Base-by-base conservation (phyloP, 1,140 invertebrate species). In the Drosophila pruinosa region DNA sequence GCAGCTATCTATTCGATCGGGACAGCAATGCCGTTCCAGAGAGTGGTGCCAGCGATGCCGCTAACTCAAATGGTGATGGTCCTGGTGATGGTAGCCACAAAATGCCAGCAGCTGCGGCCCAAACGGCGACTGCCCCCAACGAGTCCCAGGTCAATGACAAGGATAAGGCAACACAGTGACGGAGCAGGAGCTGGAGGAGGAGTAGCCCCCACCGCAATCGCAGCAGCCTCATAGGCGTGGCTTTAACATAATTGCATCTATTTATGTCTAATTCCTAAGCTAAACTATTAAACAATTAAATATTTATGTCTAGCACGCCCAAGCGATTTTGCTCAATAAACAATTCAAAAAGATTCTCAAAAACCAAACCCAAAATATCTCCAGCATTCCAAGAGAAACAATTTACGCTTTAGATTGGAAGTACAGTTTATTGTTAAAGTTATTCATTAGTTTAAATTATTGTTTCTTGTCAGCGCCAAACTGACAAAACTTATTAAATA, bases 1-100 rank as follows among this genome's bases (percentile, higher is more conserved):
- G 89, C 34, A 91, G 89, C 58, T 91, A 91, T 72, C 78, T 91
- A n/a, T 81, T 91, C 57, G 90, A 91, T 61, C 89, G 90, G 26
- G 81, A 89, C 53, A 75, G 75, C 45, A 80, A 85, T 45, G 53
- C 72, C 14, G 74, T 83, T 14, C 45, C 82, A 31, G 83, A 90
- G 48, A 75, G 79, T 4, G 19, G 79, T 4, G 19, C 72, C 14
- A 72, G 56, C 47, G 63, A 75, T 56, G 34, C 76, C 53, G 72
- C 78, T 52, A 73, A 38, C 63, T 28, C 61, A 24, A 72, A 59
- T 56, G 78, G 64, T 50, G 74, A 53, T 78, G 76, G 61, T 67
- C 54, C 47, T 65, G 43, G 61, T 72, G 52, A 64, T 69, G 74
- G 57, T 62, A 24, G 57, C 56, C 38, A 76, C 73, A 62, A 68